A percentile compares a stretch with the other conserved stretches of the same genome.
phyloP scores from a whole-genome alignment of 2,797 vertebrate species.

The Characodon lateralis region DNA sequence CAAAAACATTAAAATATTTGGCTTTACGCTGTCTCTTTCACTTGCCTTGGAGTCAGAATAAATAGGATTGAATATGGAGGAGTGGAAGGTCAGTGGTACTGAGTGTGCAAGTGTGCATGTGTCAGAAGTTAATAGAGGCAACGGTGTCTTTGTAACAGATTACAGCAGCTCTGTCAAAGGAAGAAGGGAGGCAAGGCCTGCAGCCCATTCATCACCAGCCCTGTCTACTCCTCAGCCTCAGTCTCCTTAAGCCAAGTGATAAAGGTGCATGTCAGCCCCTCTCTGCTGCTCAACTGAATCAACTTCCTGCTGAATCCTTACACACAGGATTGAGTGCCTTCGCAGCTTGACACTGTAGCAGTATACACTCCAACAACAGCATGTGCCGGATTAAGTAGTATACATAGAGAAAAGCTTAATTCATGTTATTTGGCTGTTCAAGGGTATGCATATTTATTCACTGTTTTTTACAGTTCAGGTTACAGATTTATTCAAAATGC shows the following conservation, averaged over 20 bases:
- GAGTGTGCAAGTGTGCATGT: slow-evolving; percentile 73
- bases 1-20: slow-evolving; percentile 48
- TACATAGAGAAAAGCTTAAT: slow-evolving; percentile 17
- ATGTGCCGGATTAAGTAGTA: slow-evolving; percentile 32
- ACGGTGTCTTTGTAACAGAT: slow-evolving; percentile 79
- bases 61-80: slow-evolving; percentile 45
- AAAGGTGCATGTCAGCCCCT: slow-evolving; percentile 81
- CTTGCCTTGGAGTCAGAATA: slow-evolving; percentile 28
- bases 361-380: slow-evolving; percentile 37
- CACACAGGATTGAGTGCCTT: slow-evolving; percentile 57
- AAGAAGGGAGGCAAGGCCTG: slow-evolving; percentile 72
- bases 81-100: slow-evolving; percentile 68
- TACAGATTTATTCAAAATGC: background rate
- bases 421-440: slow-evolving; percentile 19
- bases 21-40: slow-evolving; percentile 30
- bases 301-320: slow-evolving; percentile 72
- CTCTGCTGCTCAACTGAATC: slow-evolving; percentile 77
- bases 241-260: slow-evolving; percentile 79
- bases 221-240: slow-evolving; percentile 74
- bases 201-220: slow-evolving; percentile 78
- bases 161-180: slow-evolving; percentile 79
- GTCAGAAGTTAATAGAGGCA: slow-evolving; percentile 82
- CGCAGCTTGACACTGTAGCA: slow-evolving; percentile 43
- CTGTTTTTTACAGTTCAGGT: background rate
- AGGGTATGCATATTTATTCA: slow-evolving; percentile 15